These are phyloP conservation scores for Vicugna pacos DNA, from an alignment of 2,113 vertebrate genomes.

Conservation along the genomic window DNA sequence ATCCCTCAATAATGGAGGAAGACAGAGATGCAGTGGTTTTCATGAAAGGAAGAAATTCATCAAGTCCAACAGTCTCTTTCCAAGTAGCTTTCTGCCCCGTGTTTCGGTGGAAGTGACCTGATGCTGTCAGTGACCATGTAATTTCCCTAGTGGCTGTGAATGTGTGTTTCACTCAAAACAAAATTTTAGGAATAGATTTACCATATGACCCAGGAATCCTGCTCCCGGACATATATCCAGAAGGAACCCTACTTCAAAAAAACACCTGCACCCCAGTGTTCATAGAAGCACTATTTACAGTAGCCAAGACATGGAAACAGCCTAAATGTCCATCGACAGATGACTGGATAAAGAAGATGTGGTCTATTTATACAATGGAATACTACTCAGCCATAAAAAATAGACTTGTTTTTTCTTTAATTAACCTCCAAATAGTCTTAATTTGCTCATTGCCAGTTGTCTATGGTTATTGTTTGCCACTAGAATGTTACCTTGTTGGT, in stretches of 20 bases:
- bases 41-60: not conserved
- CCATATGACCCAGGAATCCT: too few relatives aligned
- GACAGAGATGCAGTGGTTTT: fast-evolving
- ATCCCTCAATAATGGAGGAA: fast-evolving
- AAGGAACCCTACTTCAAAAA: too few relatives aligned
- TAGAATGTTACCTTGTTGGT: not conserved
- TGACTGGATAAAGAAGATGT: too few relatives aligned
- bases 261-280: too few relatives aligned
- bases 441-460: fast-evolving
- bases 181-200: fast-evolving
- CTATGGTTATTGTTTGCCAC: not conserved
- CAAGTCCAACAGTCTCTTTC: not conserved
- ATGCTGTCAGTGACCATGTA: fast-evolving
- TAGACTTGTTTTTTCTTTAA: not conserved
- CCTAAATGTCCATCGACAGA: too few relatives aligned
- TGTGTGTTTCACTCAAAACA: not conserved
- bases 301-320: too few relatives aligned
- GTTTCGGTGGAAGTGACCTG: fast-evolving
- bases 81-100: too few relatives aligned
- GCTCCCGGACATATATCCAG: too few relatives aligned
- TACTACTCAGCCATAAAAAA: too few relatives aligned
- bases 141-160: fast-evolving
- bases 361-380: too few relatives aligned
- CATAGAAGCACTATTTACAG: too few relatives aligned
- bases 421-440: not conserved